Conservation (phyloP, 2,888 invertebrate species). For the Linhomoeus sp. region DNA sequence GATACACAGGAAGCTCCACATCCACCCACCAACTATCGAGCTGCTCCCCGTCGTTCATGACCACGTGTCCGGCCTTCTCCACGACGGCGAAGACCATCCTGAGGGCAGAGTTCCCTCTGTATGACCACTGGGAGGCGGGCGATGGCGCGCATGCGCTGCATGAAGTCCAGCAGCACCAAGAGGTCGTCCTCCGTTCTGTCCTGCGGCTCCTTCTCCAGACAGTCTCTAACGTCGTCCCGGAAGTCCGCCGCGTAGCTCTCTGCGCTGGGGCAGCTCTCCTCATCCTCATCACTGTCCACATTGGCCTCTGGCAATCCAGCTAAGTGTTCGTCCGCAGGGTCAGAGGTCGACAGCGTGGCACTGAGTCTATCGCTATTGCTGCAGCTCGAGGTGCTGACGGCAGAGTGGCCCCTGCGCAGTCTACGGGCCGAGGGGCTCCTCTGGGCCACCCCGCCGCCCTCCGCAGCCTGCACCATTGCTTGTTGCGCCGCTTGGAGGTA, state of each 20-base stretch:
- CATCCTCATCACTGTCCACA: slow-evolving; percentile 67
- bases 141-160: slow-evolving; percentile 57
- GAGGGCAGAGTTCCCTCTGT: slow-evolving; percentile 62
- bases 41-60: slow-evolving; percentile 97
- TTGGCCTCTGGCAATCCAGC: slow-evolving; percentile 72
- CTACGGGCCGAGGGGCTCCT: no score
- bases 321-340: no score
- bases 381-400: no score
- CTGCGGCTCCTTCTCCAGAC: slow-evolving; percentile 85
- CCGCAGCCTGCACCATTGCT: no score
- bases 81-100: slow-evolving; percentile 97
- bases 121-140: slow-evolving; percentile 92
- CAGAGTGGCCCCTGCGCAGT: no score
- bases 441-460: no score
- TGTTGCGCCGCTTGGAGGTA: no score
- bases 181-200: slow-evolving; percentile 89
- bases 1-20: no score
- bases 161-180: slow-evolving; percentile 80
- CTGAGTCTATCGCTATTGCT: no score
- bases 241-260: slow-evolving; percentile 32
- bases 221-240: slow-evolving; percentile 83
- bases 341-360: no score
- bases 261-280: slow-evolving; percentile 28
- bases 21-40: slow-evolving; percentile 90
- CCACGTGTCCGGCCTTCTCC: slow-evolving; percentile 82